Conservation (phyloP, 2,888 invertebrate species). For the Pherbina coryleti region DNA sequence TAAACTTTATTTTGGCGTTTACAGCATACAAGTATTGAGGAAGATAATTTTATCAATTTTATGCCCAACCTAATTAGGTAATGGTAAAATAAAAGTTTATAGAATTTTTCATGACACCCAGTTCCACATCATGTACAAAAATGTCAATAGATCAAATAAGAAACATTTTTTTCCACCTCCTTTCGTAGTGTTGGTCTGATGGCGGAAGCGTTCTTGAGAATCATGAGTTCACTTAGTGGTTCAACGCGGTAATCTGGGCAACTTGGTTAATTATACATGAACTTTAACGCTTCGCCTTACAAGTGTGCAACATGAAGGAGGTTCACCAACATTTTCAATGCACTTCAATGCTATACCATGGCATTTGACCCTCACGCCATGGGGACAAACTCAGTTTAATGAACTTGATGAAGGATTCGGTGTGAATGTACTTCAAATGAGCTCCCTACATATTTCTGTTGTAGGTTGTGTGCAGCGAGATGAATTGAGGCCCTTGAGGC, state of each 20-base stretch:
- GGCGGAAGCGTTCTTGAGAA: background rate
- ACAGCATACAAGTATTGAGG: too few relatives aligned
- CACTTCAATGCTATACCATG: background rate
- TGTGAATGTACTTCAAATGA: slow-evolving; percentile 11
- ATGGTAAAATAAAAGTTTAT: too few relatives aligned
- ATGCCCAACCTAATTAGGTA: too few relatives aligned
- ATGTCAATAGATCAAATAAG: background rate
- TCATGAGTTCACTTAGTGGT: background rate
- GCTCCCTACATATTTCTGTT: background rate
- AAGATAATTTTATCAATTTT: too few relatives aligned
- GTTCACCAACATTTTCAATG: slow-evolving; percentile 7
- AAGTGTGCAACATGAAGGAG: background rate
- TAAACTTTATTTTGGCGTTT: too few relatives aligned
- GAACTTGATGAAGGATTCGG: slow-evolving; percentile 23
- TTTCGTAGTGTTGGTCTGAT: background rate
- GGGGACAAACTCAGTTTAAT: slow-evolving; percentile 18
- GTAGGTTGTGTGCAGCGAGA: background rate
- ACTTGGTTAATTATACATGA: slow-evolving; percentile 26
- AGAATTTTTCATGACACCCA: too few relatives aligned
- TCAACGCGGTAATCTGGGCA: background rate
- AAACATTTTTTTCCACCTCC: background rate
- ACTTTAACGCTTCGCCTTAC: slow-evolving; percentile 18
- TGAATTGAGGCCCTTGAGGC: background rate
- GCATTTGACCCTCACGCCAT: slow-evolving; percentile 11
- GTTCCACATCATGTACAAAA: background rate